These are phyloP conservation scores for Bugula neritina DNA, from an alignment of 2,888 invertebrate species.

Conservation along the genomic window DNA sequence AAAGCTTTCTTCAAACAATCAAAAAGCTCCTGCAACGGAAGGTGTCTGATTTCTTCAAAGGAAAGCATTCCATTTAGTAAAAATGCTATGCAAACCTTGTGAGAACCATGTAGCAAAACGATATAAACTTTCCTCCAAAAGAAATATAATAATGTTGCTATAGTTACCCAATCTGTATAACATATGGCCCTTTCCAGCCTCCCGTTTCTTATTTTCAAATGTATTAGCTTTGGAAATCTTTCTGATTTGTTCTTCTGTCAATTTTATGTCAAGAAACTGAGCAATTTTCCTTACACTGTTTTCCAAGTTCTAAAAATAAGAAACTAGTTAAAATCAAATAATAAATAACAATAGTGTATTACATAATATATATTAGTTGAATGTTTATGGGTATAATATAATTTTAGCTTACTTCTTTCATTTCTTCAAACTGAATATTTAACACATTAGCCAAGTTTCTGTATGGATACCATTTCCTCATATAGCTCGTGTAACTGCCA, in stretches of 20 bases:
- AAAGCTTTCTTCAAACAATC: too few species aligned
- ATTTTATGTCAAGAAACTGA: slow-evolving; percentile 8
- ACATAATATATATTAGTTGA: too few species aligned
- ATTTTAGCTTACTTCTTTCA: slow-evolving; percentile 10
- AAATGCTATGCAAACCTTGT: too few species aligned
- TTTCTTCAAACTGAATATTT: slow-evolving; percentile 3
- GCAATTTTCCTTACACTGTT: background rate
- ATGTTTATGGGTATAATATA: too few species aligned
- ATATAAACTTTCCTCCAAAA: too few species aligned
- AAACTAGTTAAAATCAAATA: too few species aligned
- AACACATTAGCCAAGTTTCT: background rate
- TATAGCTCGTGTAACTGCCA: slow-evolving; percentile 1
- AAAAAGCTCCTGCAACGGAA: too few species aligned
- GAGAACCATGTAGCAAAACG: too few species aligned
- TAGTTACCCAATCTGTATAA: slow-evolving; percentile 17
- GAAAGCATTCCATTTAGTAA: too few species aligned
- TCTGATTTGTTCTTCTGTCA: background rate
- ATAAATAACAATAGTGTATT: too few species aligned
- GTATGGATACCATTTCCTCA: slow-evolving; percentile 19
- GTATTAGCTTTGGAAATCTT: background rate
- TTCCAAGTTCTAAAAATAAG: slow-evolving; percentile 1
- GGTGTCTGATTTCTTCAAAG: too few species aligned
- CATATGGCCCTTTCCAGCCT: background rate
- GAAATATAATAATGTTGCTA: too few species aligned
- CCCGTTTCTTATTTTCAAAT: slow-evolving; percentile 18